These are phyloP conservation scores for Poecilia picta DNA, from an alignment of 2,797 vertebrate genomes.

Conservation along the genomic window DNA sequence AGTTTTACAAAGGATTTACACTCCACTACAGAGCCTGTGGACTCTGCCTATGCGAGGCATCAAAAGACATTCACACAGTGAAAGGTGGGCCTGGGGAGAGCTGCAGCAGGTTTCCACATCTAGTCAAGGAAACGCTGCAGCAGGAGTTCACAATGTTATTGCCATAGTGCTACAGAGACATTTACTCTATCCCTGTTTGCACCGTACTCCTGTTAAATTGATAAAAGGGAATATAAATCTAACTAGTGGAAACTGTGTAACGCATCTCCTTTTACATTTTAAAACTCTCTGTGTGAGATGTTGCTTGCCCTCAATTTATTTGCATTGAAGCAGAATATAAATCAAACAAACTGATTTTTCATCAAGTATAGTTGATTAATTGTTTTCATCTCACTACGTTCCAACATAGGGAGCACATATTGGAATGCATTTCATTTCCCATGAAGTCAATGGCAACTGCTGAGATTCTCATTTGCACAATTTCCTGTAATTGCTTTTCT, in stretches of 20 bases:
- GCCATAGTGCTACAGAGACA: background rate
- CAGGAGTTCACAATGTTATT: slow-evolving; percentile 14
- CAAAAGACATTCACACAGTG: slow-evolving; percentile 38
- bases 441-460: slow-evolving; percentile 25
- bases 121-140: slow-evolving; percentile 35
- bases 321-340: background rate
- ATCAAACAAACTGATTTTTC: background rate
- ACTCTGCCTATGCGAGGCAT: slow-evolving; percentile 30
- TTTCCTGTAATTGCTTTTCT: background rate
- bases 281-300: background rate
- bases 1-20: slow-evolving; percentile 35
- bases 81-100: slow-evolving; percentile 24
- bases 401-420: slow-evolving; percentile 30
- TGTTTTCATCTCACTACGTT: slow-evolving; percentile 49
- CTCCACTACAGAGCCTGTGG: slow-evolving; percentile 9
- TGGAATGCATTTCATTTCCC: slow-evolving; percentile 26
- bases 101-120: slow-evolving; percentile 30
- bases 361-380: slow-evolving; percentile 49
- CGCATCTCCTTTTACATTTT: background rate
- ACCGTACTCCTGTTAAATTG: slow-evolving; percentile 1
- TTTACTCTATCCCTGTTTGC: slow-evolving; percentile 14
- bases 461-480: slow-evolving; percentile 21
- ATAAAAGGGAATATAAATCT: background rate
- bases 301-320: background rate
- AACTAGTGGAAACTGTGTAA: background rate